Evolutionary conservation across 2,113 vertebrate genomes (phyloP).

Genomic region (Gopherus flavomarginatus): DNA sequence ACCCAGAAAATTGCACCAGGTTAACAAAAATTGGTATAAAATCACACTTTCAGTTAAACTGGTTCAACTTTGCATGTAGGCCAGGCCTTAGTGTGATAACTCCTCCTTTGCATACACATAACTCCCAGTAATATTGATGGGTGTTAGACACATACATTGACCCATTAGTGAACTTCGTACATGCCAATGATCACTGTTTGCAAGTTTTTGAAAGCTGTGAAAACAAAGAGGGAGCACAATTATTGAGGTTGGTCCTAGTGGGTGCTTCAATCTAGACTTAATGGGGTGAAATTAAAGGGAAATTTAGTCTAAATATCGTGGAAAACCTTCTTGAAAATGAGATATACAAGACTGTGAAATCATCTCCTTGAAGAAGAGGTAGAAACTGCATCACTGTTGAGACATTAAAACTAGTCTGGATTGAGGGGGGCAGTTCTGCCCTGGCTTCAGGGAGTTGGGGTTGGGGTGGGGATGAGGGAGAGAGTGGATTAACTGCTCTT

Average conservation of each 20-base stretch:
- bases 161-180: background rate
- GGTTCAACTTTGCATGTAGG: fast-evolving
- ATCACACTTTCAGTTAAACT: background rate
- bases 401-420: background rate
- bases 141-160: fast-evolving
- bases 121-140: fast-evolving
- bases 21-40: background rate
- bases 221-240: background rate
- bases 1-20: fast-evolving
- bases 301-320: background rate
- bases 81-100: fast-evolving
- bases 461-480: too few relatives aligned
- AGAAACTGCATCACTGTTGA: background rate
- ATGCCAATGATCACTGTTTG: background rate
- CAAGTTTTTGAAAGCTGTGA: background rate
- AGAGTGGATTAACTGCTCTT: background rate
- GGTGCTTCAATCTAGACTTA: background rate
- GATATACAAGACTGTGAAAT: background rate
- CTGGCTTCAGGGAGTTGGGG: background rate
- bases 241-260: background rate
- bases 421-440: background rate
- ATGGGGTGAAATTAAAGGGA: background rate
- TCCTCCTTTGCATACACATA: background rate
- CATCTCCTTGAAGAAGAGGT: background rate
- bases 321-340: background rate